These are phyloP conservation scores for Lophochroa leadbeateri DNA, from an alignment of 2,113 vertebrate genomes.

Conservation along the genomic window DNA sequence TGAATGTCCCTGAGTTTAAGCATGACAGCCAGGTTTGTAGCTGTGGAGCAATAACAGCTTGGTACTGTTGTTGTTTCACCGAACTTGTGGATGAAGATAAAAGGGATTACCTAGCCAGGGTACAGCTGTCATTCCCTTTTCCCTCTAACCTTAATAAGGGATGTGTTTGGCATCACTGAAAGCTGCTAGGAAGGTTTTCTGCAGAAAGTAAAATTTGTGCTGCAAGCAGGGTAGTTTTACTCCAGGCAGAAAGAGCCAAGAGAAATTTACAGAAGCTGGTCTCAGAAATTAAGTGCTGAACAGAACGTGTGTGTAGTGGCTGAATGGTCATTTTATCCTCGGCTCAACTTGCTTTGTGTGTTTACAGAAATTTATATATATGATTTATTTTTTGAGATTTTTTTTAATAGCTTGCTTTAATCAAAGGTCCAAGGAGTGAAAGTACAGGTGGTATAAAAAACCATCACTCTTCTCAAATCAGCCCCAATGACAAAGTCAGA, in stretches of 20 bases:
- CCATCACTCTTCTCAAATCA: not conserved
- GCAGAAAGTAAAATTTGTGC: not conserved
- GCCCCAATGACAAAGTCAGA: not conserved
- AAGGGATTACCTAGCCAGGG: not conserved
- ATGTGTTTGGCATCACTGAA: not conserved
- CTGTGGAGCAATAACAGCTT: not conserved
- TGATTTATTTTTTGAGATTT: not conserved
- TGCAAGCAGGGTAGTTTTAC: not conserved
- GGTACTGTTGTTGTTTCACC: not conserved
- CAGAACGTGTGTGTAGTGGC: not conserved
- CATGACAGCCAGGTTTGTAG: not conserved
- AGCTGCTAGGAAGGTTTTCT: not conserved
- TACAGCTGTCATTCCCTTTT: not conserved
- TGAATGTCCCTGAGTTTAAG: not conserved
- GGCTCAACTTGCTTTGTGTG: not conserved
- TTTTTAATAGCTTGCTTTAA: not conserved
- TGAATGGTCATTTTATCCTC: not conserved
- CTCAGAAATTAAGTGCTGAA: not conserved
- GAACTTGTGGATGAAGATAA: not conserved
- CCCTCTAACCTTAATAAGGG: not conserved
- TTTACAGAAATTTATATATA: not conserved
- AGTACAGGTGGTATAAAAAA: not conserved
- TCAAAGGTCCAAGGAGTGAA: not conserved
- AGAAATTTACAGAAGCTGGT: not conserved
- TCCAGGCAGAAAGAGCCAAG: not conserved